Evolutionary conservation across 30 jellyfish, hydroid and myxozoan genomes (phyloP).

Genomic region (Morbakka virulenta): DNA sequence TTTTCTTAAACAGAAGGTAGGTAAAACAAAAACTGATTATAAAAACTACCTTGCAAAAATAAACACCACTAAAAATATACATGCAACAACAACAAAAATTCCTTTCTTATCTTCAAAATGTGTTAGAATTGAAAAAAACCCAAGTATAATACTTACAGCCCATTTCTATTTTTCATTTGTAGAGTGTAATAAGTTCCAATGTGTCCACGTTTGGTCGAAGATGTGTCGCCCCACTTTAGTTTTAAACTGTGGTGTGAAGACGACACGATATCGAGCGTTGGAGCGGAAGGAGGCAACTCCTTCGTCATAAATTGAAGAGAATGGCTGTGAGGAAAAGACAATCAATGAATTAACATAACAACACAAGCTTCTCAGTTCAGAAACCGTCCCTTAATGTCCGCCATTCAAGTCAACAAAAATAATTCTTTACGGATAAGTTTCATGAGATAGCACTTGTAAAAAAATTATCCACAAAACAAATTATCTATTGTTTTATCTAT

Average conservation of each 20-base stretch:
- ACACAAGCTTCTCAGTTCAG: neutral
- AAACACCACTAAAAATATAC: too few relatives aligned
- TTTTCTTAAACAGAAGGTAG: too few relatives aligned
- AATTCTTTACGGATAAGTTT: too few relatives aligned
- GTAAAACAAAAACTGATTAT: too few relatives aligned
- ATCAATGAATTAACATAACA: neutral
- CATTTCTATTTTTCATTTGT: conserved; percentile 81
- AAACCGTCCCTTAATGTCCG: too few relatives aligned
- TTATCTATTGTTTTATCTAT: too few relatives aligned
- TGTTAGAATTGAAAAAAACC: too few relatives aligned
- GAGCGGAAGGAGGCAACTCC: conserved; percentile 97
- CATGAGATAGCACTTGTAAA: conserved; percentile 91
- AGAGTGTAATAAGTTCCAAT: conserved; percentile 72
- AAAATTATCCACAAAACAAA: too few relatives aligned
- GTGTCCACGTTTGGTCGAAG: conserved; percentile 68
- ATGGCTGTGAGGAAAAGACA: conserved; percentile 51
- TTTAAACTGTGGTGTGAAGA: conserved; percentile 90
- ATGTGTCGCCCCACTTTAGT: conserved; percentile 94
- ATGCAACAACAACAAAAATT: too few relatives aligned
- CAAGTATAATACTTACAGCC: conserved; percentile 59
- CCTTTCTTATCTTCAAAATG: too few relatives aligned
- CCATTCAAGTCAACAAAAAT: too few relatives aligned
- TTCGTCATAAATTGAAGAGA: conserved; percentile 76
- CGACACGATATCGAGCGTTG: conserved; percentile 68
- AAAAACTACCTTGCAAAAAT: too few relatives aligned